Evolutionary conservation across 2,888 invertebrate species (phyloP), one percentile per base, ranked within the genome.

Genomic region (Sipha maydis): DNA sequence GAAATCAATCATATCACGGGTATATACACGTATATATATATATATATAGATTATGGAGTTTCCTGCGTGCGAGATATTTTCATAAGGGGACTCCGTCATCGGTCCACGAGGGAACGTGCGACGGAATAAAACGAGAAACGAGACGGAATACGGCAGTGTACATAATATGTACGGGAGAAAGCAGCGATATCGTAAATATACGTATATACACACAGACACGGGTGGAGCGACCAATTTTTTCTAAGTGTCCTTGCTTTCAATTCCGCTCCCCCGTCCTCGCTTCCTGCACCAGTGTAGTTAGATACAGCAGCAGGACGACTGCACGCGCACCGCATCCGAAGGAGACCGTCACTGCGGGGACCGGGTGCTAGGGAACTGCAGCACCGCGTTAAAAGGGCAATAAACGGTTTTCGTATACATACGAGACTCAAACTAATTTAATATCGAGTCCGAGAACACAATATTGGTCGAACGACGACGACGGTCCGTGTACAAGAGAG

Each of bases 371-470:
- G 17, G 71, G 4, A 71, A 48, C 21, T 2, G 7, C 31, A 48
- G 28, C 41, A 61, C 19, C 71, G 71, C 73, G 67, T 67, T 85
- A 85, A 85, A 78, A 78, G 79, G 71, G 34, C 56, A 71, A 79
- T 80, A 80, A 80, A 86, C 61, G 61, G n/a, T 86, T 79, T 80
- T 75, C 61, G 41, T 54, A 71, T n/a, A 76, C 41, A 17, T 67
- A 67, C 48, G 77, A n/a, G 48, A 7, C 38, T 69, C 69, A 69
- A 78, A 79, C 78, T 85, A 85, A 79, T 86, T 80, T 79, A 86
- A 86, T 86, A 80, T 86, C 14, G 1, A 75, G 75, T 67, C 75
- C 21, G 75, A 56, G 82, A 41, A n/a, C 56, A 71, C 38, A 28
- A 78, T 77, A 85, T 85, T 31, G 25, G 17, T 34, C n/a, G 56